Evolutionary conservation across 1,140 invertebrate species (phyloP), one percentile per base, ranked within the genome.

Genomic region (Drosophila funebris): DNA sequence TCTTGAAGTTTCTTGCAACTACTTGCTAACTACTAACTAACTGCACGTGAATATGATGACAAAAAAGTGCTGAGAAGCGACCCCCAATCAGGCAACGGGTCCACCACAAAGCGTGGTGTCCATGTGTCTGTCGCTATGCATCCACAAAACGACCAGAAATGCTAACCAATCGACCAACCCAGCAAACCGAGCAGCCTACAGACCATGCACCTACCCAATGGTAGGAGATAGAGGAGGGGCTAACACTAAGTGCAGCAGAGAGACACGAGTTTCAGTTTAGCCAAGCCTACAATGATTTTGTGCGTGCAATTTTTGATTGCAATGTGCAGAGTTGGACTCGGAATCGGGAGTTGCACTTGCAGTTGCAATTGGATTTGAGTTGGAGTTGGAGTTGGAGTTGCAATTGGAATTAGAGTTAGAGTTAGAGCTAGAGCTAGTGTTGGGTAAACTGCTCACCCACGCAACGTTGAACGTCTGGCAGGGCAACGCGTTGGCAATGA

Each of bases 261-360:
- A 56, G 48, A 44, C 50, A 63, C 22, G 60, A 54, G 58, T 41
- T 41, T 31, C 61, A 52, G 63, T 68, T 62, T 66, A 27, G 69
- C 37, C 53, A 61, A 36, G 53, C 53, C 43, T 69, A 66, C 60
- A 62, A 67, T 85, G 68, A 76, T 72, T 75, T 75, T 85, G 73
- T 80, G 72, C 74, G 74, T 78, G 78, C 75, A 77, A 73, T 76
- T 84, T 84, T 76, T 72, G 73, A 85, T 80, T 84, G 76, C 76
- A 73, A 52, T 24, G 58, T 29, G 66, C 52, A 37, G 13, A 48
- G 44, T 14, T 22, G 44, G 20, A 13, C 4, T 53, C 9, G n/a
- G 14, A 16, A 50, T 24, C n/a, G 41, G 56, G 22, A 24, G 14
- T 33, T 22, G 43, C 43, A 29, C 22, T 57, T 37, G 54, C 31